phyloP scores from a whole-genome alignment of 2,113 vertebrate genomes.

The Raja brachyura region DNA sequence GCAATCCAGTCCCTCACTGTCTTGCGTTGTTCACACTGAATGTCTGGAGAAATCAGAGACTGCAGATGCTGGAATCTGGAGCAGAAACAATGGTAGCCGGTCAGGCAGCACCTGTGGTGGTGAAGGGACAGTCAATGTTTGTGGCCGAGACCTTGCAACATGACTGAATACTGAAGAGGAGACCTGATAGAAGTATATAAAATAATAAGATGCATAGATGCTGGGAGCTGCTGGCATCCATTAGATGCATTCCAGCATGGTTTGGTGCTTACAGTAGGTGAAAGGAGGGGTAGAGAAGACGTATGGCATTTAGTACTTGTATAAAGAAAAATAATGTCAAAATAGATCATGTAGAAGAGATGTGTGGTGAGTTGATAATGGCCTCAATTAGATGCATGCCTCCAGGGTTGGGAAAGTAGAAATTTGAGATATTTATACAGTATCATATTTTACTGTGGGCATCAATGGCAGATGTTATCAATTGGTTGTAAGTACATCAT shows the following conservation, averaged over 20 bases:
- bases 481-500: background rate
- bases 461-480: conserved; percentile 41
- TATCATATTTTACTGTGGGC: conserved; percentile 54
- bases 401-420: conserved; percentile 43
- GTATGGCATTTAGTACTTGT: background rate
- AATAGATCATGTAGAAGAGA: conserved; percentile 42
- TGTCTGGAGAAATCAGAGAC: too few relatives aligned
- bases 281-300: background rate
- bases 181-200: too few relatives aligned
- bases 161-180: too few relatives aligned
- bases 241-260: background rate
- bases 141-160: too few relatives aligned
- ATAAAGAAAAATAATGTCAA: conserved; percentile 42
- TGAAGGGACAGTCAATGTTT: too few relatives aligned
- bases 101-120: background rate
- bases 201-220: too few relatives aligned
- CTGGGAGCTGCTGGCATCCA: background rate
- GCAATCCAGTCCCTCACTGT: background rate
- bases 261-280: background rate
- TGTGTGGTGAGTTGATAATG: conserved; percentile 42
- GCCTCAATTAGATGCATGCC: conserved; percentile 49
- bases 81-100: background rate
- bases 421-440: conserved; percentile 52
- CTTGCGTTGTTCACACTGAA: background rate
- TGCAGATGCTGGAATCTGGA: too few relatives aligned